phyloP scores from a whole-genome alignment of 2,888 invertebrate genomes.

The Pandemis heparana region DNA sequence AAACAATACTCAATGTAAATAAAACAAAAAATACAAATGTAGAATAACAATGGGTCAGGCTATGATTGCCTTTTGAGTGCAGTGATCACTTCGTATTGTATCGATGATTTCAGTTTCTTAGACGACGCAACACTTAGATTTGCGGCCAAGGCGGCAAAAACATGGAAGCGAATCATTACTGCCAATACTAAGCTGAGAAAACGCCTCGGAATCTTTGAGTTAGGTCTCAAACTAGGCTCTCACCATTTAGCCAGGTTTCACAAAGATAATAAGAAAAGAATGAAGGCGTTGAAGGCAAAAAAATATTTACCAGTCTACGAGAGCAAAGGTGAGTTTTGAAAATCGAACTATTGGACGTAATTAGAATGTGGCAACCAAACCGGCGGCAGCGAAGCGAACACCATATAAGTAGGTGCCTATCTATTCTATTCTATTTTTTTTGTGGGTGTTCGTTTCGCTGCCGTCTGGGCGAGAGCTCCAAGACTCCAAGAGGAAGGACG shows the following conservation, averaged over 20 bases:
- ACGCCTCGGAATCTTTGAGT: conserved; percentile 67
- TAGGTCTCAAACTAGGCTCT: conserved; percentile 66
- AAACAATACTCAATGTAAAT: too few relatives aligned
- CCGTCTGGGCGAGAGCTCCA: too few relatives aligned
- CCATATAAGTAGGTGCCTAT: too few relatives aligned
- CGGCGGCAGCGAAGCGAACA: too few relatives aligned
- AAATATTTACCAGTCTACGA: conserved; percentile 61
- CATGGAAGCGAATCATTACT: conserved; percentile 69
- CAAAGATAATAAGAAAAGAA: conserved; percentile 58
- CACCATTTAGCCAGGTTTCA: conserved; percentile 62
- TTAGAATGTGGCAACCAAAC: too few relatives aligned
- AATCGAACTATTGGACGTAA: not conserved
- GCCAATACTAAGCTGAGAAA: conserved; percentile 60
- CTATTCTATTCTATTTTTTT: too few relatives aligned
- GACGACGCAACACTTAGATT: conserved; percentile 63
- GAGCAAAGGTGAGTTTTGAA: conserved; percentile 54
- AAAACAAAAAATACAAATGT: too few relatives aligned
- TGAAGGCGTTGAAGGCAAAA: conserved; percentile 52
- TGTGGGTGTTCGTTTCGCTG: too few relatives aligned
- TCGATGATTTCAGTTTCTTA: conserved; percentile 60
- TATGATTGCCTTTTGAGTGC: too few relatives aligned
- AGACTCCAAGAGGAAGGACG: too few relatives aligned
- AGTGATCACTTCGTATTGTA: too few relatives aligned
- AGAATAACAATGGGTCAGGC: too few relatives aligned
- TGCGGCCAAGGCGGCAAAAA: conserved; percentile 57